A percentile compares a stretch with the other conserved stretches of the same genome.
Conservation (phyloP, 2,888 invertebrate species). For the Apoda limacodes region DNA sequence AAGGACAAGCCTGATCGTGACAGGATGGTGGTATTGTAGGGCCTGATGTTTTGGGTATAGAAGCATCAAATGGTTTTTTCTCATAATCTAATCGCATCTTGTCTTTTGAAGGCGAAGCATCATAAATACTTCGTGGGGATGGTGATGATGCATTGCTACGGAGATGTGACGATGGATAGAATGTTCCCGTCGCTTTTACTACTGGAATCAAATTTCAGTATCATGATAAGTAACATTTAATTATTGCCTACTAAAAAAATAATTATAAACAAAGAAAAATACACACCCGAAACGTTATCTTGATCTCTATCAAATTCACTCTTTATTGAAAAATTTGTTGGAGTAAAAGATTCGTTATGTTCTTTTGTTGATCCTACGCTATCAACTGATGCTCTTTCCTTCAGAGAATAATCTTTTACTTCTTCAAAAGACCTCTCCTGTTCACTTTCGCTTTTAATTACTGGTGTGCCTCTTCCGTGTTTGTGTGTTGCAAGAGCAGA, state of each 20-base stretch:
- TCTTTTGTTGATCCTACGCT: slow-evolving; percentile 52
- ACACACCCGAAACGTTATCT: slow-evolving; percentile 62
- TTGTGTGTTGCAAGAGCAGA: slow-evolving; percentile 62
- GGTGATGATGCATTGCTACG: slow-evolving; percentile 67
- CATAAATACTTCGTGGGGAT: slow-evolving; percentile 66
- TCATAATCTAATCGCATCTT: slow-evolving; percentile 49
- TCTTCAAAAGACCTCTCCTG: slow-evolving; percentile 53
- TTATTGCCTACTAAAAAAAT: background rate
- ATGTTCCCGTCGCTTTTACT: slow-evolving; percentile 93
- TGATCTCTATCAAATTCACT: slow-evolving; percentile 61
- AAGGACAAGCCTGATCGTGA: slow-evolving; percentile 64
- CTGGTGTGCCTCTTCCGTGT: slow-evolving; percentile 56
- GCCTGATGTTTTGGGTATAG: slow-evolving; percentile 43
- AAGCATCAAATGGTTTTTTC: slow-evolving; percentile 43
- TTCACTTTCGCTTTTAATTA: slow-evolving; percentile 51
- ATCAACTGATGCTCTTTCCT: slow-evolving; percentile 57
- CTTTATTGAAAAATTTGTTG: slow-evolving; percentile 59
- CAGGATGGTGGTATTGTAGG: slow-evolving; percentile 69
- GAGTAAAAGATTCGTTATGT: slow-evolving; percentile 38
- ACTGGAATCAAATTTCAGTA: slow-evolving; percentile 72
- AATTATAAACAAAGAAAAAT: slow-evolving; percentile 10
- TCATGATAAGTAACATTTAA: slow-evolving; percentile 8
- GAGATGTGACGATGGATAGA: slow-evolving; percentile 83
- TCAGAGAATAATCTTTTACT: slow-evolving; percentile 64
- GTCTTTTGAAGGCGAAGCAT: slow-evolving; percentile 66